A percentile compares a stretch with the other conserved stretches of the same genome.
These are phyloP conservation scores for Sogatella furcifera DNA, from an alignment of 1,140 invertebrate species.

Conservation along the genomic window DNA sequence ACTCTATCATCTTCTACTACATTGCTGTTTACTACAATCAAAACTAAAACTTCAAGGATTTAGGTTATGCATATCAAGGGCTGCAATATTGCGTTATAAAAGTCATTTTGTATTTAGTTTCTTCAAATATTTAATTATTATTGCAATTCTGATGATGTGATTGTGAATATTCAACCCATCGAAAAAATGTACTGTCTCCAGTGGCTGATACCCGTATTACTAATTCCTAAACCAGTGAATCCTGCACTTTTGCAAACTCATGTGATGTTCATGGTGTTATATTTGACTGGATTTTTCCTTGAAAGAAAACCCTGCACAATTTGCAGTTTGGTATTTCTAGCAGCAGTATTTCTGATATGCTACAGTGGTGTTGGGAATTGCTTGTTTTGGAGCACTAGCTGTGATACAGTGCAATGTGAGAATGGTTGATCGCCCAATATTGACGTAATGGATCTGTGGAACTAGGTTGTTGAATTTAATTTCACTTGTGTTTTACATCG, in stretches of 20 bases:
- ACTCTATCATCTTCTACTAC: too few relatives aligned
- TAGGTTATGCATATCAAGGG: too few relatives aligned
- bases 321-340: slow-evolving; percentile 86
- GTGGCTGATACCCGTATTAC: slow-evolving; percentile 91
- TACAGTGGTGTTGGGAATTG: slow-evolving; percentile 93
- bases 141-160: too few relatives aligned
- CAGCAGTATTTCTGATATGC: slow-evolving; percentile 85
- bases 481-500: too few relatives aligned
- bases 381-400: slow-evolving; percentile 77
- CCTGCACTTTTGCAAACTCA: slow-evolving; percentile 90
- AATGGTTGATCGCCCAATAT: slow-evolving; percentile 34
- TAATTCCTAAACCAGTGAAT: slow-evolving; percentile 94
- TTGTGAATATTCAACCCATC: too few relatives aligned
- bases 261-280: slow-evolving; percentile 92
- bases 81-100: too few relatives aligned
- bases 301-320: slow-evolving; percentile 94
- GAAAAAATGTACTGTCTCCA: slow-evolving; percentile 90
- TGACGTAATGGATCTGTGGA: neutral
- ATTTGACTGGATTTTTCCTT: slow-evolving; percentile 86
- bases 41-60: too few relatives aligned
- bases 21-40: too few relatives aligned
- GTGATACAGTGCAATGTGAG: slow-evolving; percentile 59
- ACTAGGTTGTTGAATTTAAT: neutral
- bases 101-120: too few relatives aligned
- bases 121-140: too few relatives aligned